Evolutionary conservation across 2,888 invertebrate genomes (phyloP), one percentile per base, ranked within the genome.

Genomic region (Ormyrus pomaceus): DNA sequence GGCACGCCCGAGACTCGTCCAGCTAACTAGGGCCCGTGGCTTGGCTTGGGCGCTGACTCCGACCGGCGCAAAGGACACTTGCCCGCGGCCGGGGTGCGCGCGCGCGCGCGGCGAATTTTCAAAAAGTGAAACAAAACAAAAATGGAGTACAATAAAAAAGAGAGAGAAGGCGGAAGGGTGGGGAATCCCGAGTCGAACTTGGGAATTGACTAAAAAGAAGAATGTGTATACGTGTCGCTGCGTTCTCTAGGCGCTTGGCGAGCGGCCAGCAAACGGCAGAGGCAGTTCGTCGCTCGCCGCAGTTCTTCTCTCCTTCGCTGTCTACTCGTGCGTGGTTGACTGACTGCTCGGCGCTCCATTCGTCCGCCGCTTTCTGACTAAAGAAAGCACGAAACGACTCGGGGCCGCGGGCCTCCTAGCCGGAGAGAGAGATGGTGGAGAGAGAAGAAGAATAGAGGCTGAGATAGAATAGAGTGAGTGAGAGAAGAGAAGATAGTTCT

Each of bases 1-100:
- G 86, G 86, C 87, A 85, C 87, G 62, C 74, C 69, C 71, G 75
- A 61, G 65, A 11, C 75, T 80, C 76, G 76, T 80, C 80, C 80
- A 77, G 80, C 76, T 77, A 77, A 80, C 76, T 55, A 62, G 48
- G 72, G 73, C 77, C 80, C 80, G 80, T 77, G 77, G 77, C 68
- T 69, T 34, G 34, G 34, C 34, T 34, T 34, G 34, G 34, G 73
- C 69, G 64, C 77, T 34, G 34, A 34, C 80, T 68, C 77, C 73
- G 69, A 73, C 65, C 65, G 50, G 19, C 50, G 68, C n/a, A 5
- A 46, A 59, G n/a, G n/a, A 65, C 65, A 58, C 73, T 58, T 48
- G 66, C 66, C 34, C 58, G 45, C 74, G 58, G 58, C 65, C 75
- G 75, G 79, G 65, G 70, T 65, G 77, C 70, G 61, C 58, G 56